Conservation (phyloP, 2,888 invertebrate species). For the Brachypalpus laphriformis region DNA sequence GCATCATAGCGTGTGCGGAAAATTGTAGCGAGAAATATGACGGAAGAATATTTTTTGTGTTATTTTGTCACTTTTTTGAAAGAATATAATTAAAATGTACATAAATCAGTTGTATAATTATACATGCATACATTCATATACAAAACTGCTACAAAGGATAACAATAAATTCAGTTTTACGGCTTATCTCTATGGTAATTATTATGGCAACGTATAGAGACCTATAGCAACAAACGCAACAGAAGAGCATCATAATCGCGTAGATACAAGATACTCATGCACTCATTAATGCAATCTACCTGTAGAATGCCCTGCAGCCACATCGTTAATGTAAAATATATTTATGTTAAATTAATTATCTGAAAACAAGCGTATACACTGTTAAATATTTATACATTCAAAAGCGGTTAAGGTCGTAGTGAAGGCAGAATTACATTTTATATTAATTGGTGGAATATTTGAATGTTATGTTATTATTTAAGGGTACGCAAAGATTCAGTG, state of each 20-base stretch:
- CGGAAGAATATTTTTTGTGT: conserved; percentile 37
- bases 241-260: not conserved
- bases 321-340: conserved; percentile 45
- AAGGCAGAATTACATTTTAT: not conserved
- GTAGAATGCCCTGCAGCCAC: conserved; percentile 37
- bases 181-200: conserved; percentile 61
- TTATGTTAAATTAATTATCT: conserved; percentile 65
- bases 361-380: not conserved
- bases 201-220: not conserved
- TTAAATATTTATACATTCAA: conserved; percentile 39
- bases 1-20: conserved; percentile 45
- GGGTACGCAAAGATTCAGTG: too few species aligned
- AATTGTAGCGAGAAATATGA: conserved; percentile 62
- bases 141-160: conserved; percentile 1
- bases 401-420: not conserved
- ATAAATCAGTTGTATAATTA: conserved; percentile 70
- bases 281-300: conserved; percentile 47
- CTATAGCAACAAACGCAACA: not conserved
- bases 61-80: conserved; percentile 56
- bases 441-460: conserved; percentile 2
- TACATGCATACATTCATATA: conserved; percentile 6
- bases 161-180: conserved; percentile 55
- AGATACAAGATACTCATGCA: conserved; percentile 37
- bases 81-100: conserved; percentile 74
- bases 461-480: not conserved